Evolutionary conservation across 2,113 vertebrate species (phyloP).

Genomic region (Pogonocichla stellata): DNA sequence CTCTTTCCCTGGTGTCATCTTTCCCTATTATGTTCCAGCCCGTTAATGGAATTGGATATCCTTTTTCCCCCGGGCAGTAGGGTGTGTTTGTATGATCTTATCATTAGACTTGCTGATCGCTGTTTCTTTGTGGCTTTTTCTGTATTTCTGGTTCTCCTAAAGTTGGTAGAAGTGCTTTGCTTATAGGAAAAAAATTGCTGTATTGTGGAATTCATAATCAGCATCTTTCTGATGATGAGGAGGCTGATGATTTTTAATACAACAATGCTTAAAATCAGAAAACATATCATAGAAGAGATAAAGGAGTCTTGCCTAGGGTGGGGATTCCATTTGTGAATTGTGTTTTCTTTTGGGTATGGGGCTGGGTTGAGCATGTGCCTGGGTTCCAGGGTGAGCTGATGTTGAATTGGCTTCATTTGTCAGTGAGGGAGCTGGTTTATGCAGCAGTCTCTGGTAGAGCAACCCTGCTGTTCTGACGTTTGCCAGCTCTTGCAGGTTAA

Average conservation of each 20-base stretch:
- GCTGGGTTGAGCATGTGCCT: not conserved
- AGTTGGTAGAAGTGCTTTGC: not conserved
- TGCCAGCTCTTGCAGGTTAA: not conserved
- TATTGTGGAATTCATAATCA: not conserved
- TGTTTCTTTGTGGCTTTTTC: not conserved
- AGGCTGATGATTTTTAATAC: not conserved
- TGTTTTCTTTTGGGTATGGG: not conserved
- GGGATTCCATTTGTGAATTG: not conserved
- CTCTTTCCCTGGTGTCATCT: not conserved
- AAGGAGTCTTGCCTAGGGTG: not conserved
- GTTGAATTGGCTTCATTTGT: not conserved
- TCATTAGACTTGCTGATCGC: not conserved
- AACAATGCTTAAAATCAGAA: not conserved
- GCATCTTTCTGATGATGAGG: not conserved
- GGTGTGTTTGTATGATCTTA: not conserved
- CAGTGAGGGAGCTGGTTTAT: not conserved
- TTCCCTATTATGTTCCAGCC: not conserved
- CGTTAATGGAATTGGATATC: not conserved
- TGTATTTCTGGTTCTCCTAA: not conserved
- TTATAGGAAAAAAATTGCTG: not conserved
- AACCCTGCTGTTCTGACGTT: not conserved
- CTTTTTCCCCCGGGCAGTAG: not conserved
- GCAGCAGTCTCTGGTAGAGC: not conserved
- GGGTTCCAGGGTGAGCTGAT: not conserved
- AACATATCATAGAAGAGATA: not conserved